Conservation (phyloP, 2,888 invertebrate species). For the Sarcophaga subvicina region DNA sequence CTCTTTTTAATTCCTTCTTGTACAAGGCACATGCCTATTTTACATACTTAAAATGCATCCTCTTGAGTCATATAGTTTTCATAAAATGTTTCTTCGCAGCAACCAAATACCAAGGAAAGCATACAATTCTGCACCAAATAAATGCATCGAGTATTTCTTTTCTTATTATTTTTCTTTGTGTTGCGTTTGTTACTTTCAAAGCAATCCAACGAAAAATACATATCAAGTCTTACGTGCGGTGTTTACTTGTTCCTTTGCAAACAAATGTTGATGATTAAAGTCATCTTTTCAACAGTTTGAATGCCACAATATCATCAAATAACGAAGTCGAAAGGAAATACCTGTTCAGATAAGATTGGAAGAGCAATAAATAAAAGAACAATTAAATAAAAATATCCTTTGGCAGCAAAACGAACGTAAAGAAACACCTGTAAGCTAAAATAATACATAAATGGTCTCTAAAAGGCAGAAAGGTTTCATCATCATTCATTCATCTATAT, state of each 20-base stretch:
- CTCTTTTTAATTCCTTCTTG: no score
- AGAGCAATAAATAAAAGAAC: background rate
- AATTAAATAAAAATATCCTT: background rate
- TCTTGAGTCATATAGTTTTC: no score
- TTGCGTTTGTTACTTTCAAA: no score
- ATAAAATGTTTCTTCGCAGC: no score
- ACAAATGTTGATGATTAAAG: background rate
- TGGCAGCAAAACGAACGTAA: background rate
- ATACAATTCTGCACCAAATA: no score
- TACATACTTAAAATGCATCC: no score
- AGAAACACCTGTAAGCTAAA: background rate
- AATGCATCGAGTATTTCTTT: no score
- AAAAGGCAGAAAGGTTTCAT: background rate
- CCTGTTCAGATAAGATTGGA: conserved; percentile 10
- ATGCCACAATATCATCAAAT: background rate
- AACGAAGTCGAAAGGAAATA: background rate
- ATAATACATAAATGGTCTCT: background rate
- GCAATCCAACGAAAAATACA: no score
- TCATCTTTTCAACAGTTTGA: background rate
- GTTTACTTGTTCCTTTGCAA: background rate
- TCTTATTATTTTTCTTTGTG: no score
- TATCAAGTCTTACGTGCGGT: background rate
- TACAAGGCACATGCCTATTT: no score
- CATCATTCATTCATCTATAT: background rate
- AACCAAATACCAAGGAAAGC: no score